Base-by-base conservation (phyloP, 2,888 invertebrate genomes). In the Doris montereyensis region DNA sequence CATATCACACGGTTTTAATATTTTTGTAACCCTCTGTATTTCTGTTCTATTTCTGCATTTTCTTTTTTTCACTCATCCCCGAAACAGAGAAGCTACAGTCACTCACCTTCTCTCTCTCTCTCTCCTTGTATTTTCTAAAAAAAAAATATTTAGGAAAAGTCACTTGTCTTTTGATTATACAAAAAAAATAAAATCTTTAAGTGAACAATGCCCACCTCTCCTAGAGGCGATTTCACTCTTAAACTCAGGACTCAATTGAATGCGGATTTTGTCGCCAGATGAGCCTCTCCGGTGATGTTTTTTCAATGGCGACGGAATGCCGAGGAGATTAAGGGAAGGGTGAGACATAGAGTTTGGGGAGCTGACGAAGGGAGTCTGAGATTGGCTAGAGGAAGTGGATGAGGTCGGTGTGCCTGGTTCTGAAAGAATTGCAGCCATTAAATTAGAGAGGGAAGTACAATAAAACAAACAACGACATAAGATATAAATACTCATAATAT, bases 211-310 rank as follows among this genome's bases (percentile, higher is more conserved):
- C 81, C 79, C 81, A 83, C 83, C 83, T 83, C 81, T 77, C 41
- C 72, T 77, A 26, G 70, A 82, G 28, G 85, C 85, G 21, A 89
- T 85, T 79, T 89, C 89, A 67, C 84, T 85, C 83, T 85, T 87
- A 81, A 90, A 86, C 35, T 89, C 89, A 8, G 85, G 84, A 79
- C 88, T 89, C 71, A 89, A 84, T 81, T 87, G 86, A 70, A 88
- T 80, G 81, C 87, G 87, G 70, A 86, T 81, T 82, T 88, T 89
- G 84, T 90, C 89, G 28, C 88, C 89, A 0, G 89, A 89, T 13
- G 89, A 89, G 17, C 86, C 87, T 4, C 89, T 80, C n/a, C 90
- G 83, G 81, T 89, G 89, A 74, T 89, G 89, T 68, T 83, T 85
- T 65, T 75, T 78, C 74, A 78, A 70, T 70, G 76, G 82, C 2